These are phyloP conservation scores for Pithys albifrons DNA, from an alignment of 2,113 vertebrate species.

Conservation along the genomic window DNA sequence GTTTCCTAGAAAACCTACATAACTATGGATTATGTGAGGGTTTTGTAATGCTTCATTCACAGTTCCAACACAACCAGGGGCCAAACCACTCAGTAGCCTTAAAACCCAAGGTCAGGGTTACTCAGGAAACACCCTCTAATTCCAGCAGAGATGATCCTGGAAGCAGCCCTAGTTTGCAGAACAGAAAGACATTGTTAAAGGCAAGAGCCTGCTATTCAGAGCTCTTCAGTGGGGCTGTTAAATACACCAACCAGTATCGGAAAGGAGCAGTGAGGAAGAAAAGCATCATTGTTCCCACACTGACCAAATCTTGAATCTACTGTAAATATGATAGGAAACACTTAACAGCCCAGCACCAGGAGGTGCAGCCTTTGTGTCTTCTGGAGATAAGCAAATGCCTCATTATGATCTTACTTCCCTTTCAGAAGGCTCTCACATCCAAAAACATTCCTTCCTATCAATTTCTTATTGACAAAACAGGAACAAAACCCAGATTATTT, in stretches of 20 bases:
- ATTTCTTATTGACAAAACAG: neutral
- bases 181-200: neutral
- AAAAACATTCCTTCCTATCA: neutral
- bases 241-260: neutral
- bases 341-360: neutral
- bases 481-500: neutral
- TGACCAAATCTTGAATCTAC: neutral
- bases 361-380: neutral
- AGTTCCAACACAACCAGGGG: neutral
- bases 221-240: neutral
- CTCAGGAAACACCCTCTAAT: neutral
- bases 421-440: neutral
- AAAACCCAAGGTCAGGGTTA: neutral
- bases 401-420: neutral
- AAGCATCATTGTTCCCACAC: neutral
- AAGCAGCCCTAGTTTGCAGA: neutral
- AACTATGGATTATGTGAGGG: neutral
- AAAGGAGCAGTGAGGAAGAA: neutral
- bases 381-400: neutral
- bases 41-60: neutral
- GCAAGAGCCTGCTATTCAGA: neutral
- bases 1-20: neutral
- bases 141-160: neutral
- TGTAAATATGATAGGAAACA: neutral
- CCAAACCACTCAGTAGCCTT: neutral